Base-by-base conservation (phyloP, 2,797 vertebrate species). In the Anabacerthia variegaticeps region DNA sequence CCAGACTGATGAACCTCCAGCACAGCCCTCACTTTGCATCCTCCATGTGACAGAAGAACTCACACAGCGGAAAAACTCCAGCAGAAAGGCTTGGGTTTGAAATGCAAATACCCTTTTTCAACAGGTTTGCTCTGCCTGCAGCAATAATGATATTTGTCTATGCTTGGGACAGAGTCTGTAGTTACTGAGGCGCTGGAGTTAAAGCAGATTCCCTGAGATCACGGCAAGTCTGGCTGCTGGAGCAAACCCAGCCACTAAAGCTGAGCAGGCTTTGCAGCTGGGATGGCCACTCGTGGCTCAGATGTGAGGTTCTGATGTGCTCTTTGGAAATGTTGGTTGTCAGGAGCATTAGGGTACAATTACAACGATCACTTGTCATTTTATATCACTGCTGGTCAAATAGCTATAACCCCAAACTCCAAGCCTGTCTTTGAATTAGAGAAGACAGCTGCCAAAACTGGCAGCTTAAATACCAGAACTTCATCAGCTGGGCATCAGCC, bases 251-350 rank as follows among this genome's bases (percentile, higher is more conserved):
- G 68, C 27, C 54, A 11, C 65, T 30, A 58, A 56, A 80, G 22
- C 58, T 7, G 43, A 73, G 66, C 41, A n/a, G 2, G 3, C 28
- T 78, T 73, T 41, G 46, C 66, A 75, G 39, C 62, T 51, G 46
- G 28, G 23, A 32, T 27, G 11, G 34, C 26, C 66, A 37, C 34
- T 30, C 43, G 19, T 7, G 32, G 43, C 19, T 46, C 34, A 51
- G 20, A 34, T 34, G 34, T 34, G 37, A 88, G 82, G 41, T 32
- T 88, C 59, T 84, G 82, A 76, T 59, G 82, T 17, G 54, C 79
- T 91, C 55, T 93, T 68, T 67, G 55, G 30, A 92, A 94, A 94
- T 43, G 80, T 39, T 43, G 63, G 8, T n/a, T 89, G 82, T 88
- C 87, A 11, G 6, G 61, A 75, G 85, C 9, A 32, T 73, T 44